A percentile compares a stretch with the other conserved stretches of the same genome.
These are phyloP conservation scores for Scaptomyza polygonia DNA, from an alignment of 2,888 invertebrate species.

Conservation along the genomic window DNA sequence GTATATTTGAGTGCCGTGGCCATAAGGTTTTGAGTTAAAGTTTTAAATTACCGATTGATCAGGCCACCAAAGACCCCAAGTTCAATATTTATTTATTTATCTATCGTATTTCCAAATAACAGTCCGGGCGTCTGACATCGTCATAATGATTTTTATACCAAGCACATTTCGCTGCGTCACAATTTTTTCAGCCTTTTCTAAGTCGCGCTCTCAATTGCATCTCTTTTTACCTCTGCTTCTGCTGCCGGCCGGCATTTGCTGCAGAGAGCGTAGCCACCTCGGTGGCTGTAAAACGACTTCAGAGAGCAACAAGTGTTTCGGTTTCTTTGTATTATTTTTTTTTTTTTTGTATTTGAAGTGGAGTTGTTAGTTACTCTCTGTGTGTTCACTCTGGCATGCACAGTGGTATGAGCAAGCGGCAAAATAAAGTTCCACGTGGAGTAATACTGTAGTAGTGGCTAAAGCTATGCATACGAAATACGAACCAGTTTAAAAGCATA, in stretches of 20 bases:
- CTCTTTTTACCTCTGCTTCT: conserved; percentile 40
- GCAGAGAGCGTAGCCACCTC: conserved; percentile 34
- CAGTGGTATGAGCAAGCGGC: conserved; percentile 16
- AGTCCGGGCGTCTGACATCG: conserved; percentile 1
- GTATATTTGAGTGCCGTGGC: conserved; percentile 2
- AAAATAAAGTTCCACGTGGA: too few relatives aligned
- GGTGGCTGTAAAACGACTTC: conserved; percentile 4
- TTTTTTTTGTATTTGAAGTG: neutral
- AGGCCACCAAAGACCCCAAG: conserved; percentile 35
- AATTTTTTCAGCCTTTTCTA: conserved; percentile 39
- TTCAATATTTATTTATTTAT: conserved; percentile 5
- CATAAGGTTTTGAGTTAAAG: conserved; percentile 3
- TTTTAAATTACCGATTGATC: conserved; percentile 61
- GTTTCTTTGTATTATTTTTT: conserved; percentile 41
- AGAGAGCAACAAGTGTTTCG: conserved; percentile 55
- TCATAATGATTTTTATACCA: conserved; percentile 4
- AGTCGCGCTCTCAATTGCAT: conserved; percentile 13
- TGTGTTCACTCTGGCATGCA: conserved; percentile 3
- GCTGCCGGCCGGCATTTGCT: conserved; percentile 69
- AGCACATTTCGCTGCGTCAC: conserved; percentile 22
- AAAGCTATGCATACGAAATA: conserved; percentile 1
- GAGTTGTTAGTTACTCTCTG: conserved; percentile 35
- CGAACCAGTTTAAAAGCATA: conserved; percentile 27
- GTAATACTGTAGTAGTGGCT: neutral
- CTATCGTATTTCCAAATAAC: conserved; percentile 27